phyloP scores from a whole-genome alignment of 2,797 vertebrate species.

The Ambastaia sidthimunki region DNA sequence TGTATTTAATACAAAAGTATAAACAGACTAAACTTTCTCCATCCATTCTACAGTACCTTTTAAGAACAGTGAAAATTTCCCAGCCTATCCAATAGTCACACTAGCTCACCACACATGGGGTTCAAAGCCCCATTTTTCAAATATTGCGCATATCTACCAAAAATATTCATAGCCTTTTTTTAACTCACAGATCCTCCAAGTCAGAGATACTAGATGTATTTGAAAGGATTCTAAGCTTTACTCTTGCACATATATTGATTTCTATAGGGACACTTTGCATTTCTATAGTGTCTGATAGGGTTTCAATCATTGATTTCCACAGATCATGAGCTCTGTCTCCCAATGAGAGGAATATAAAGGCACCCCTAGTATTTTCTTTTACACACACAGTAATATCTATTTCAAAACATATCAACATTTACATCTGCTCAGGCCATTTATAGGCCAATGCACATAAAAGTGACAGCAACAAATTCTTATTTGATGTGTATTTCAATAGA shows the following conservation, averaged over 20 bases:
- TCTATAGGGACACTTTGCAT: constrained; percentile 7
- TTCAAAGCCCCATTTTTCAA: not conserved
- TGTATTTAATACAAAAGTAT: too few species aligned
- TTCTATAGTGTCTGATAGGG: constrained; percentile 4
- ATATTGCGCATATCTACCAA: not conserved
- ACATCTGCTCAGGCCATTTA: constrained; percentile 1
- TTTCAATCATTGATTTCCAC: constrained; percentile 26
- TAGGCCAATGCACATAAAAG: constrained; percentile 13
- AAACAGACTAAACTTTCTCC: not conserved
- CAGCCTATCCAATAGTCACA: not conserved
- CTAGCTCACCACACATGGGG: not conserved
- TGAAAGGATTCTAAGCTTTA: not conserved
- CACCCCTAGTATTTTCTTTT: not conserved
- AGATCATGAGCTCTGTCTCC: constrained; percentile 16
- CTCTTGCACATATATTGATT: constrained; percentile 6
- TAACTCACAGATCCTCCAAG: not conserved
- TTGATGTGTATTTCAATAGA: constrained; percentile 17
- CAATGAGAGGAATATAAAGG: constrained; percentile 5
- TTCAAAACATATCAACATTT: constrained; percentile 23
- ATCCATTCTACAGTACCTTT: not conserved
- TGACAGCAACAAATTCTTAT: not conserved
- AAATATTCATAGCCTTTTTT: constrained; percentile 4
- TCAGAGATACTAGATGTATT: not conserved
- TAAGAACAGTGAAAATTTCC: not conserved
- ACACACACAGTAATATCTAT: constrained; percentile 11